phyloP scores from a whole-genome alignment of 2,888 invertebrate species.

The Amaurobius ferox region DNA sequence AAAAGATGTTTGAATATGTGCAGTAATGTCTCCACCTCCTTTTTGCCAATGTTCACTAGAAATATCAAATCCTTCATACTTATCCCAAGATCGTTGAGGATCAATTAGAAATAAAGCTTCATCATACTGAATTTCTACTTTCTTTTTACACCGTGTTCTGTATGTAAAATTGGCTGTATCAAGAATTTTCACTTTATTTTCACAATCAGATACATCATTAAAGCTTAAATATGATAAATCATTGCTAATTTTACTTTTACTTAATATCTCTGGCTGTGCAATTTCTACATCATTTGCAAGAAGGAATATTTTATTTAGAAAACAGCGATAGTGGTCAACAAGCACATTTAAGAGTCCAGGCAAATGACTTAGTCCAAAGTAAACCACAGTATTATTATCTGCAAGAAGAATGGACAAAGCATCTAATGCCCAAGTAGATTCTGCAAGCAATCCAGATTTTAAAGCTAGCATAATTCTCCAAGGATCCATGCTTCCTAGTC shows the following conservation, averaged over 20 bases:
- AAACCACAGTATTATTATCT: constrained; percentile 94
- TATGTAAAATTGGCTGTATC: constrained; percentile 85
- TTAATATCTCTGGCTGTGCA: constrained; percentile 34
- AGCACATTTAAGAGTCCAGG: constrained; percentile 94
- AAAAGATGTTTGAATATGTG: constrained; percentile 91
- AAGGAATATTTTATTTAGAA: constrained; percentile 64
- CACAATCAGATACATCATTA: constrained; percentile 9
- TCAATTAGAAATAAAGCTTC: constrained; percentile 87
- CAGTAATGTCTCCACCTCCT: constrained; percentile 79
- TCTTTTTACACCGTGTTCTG: constrained; percentile 87
- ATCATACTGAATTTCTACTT: constrained; percentile 86
- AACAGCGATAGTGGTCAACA: constrained; percentile 90
- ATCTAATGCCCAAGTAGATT: constrained; percentile 98
- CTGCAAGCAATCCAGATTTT: constrained; percentile 94
- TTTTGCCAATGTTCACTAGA: constrained; percentile 77
- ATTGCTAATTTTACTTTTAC: constrained; percentile 79
- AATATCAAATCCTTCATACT: constrained; percentile 77
- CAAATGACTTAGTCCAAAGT: constrained; percentile 93
- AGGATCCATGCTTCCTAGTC: constrained; percentile 94
- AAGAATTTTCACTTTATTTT: constrained; percentile 75
- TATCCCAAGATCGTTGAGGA: constrained; percentile 86
- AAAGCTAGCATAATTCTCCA: constrained; percentile 99
- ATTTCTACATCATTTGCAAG: constrained; percentile 70
- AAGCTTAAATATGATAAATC: constrained; percentile 39
- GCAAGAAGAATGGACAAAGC: constrained; percentile 95